Evolutionary conservation across 2,888 invertebrate species (phyloP).

Genomic region (Tenthredo scrophulariae): DNA sequence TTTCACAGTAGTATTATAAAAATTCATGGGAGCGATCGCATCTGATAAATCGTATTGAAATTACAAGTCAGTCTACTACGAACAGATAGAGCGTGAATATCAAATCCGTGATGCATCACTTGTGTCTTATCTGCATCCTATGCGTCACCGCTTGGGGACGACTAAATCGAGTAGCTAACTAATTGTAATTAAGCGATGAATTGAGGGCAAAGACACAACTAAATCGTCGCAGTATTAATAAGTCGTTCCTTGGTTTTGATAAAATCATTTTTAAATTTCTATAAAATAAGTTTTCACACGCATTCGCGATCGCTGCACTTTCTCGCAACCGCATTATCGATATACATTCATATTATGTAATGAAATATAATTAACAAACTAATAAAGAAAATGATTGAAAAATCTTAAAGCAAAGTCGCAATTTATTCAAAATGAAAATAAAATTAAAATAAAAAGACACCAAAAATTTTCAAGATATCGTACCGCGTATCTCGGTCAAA

Average conservation of each 20-base stretch:
- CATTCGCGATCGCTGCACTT: background rate
- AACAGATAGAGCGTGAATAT: slow-evolving; percentile 11
- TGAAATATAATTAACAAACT: background rate
- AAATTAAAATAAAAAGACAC: background rate
- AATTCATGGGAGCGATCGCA: background rate
- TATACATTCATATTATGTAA: background rate
- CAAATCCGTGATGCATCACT: slow-evolving; percentile 27
- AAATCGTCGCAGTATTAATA: background rate
- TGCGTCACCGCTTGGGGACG: background rate
- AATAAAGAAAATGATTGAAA: background rate
- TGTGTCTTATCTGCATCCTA: slow-evolving; percentile 23
- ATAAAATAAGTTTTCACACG: background rate
- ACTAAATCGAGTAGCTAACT: slow-evolving; percentile 20
- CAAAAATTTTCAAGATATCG: slow-evolving; percentile 8
- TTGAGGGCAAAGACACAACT: slow-evolving; percentile 15
- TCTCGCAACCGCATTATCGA: background rate
- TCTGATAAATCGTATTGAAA: background rate
- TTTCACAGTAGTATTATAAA: background rate
- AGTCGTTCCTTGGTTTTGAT: slow-evolving; percentile 5
- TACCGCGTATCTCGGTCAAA: slow-evolving; percentile 41
- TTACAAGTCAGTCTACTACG: background rate
- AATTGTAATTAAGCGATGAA: slow-evolving; percentile 26
- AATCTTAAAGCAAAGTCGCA: background rate
- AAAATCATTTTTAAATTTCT: background rate
- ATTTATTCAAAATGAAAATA: background rate